A percentile compares a stretch with the other conserved stretches of the same genome.
Evolutionary conservation across 2,797 vertebrate genomes (phyloP).

Genomic region (Enteromius mattozi): DNA sequence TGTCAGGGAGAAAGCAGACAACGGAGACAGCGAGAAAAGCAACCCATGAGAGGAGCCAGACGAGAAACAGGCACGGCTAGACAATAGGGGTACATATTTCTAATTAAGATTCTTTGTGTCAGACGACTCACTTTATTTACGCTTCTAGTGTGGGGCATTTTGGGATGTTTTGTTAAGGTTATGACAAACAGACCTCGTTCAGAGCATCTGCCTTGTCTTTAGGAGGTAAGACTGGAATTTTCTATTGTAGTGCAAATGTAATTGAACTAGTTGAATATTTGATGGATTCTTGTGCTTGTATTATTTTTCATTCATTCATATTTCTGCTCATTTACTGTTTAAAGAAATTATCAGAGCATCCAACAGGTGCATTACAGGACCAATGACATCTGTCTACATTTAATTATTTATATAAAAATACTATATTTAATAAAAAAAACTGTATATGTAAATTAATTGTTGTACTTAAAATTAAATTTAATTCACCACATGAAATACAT

Average conservation of each 20-base stretch:
- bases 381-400: neutral
- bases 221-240: constrained; percentile 50
- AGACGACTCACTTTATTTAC: neutral
- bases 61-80: neutral
- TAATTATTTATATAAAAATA: neutral
- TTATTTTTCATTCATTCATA: neutral
- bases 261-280: constrained; percentile 1
- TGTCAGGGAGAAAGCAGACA: constrained; percentile 61
- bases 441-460: neutral
- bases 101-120: neutral
- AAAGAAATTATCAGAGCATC: neutral
- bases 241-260: neutral
- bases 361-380: constrained; percentile 23
- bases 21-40: constrained; percentile 45
- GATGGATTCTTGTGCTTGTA: neutral
- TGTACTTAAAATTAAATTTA: neutral
- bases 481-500: neutral
- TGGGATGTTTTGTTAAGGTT: constrained; percentile 12
- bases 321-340: constrained; percentile 4
- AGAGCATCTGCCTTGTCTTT: constrained; percentile 32
- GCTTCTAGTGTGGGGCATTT: neutral
- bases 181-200: neutral
- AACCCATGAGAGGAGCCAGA: constrained; percentile 18
- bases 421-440: no score
- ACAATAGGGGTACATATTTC: constrained; percentile 10